Conservation (phyloP, 2,888 invertebrate genomes). For the Leuctra nigra region DNA sequence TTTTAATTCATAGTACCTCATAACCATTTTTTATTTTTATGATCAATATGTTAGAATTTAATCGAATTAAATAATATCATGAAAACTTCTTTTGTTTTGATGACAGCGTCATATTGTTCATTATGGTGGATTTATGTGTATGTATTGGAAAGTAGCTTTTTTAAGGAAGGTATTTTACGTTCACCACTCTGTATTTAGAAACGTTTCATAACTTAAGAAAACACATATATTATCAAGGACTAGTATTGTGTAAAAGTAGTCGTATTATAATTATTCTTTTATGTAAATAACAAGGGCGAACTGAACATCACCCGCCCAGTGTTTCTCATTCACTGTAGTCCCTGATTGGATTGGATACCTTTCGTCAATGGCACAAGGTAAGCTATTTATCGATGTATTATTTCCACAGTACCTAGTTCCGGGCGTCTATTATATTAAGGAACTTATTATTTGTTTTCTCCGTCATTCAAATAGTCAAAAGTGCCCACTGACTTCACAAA, state of each 20-base stretch:
- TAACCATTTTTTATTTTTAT: neutral
- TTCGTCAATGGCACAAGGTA: constrained; percentile 25
- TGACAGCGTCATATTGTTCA: constrained; percentile 57
- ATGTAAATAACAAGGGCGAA: constrained; percentile 1
- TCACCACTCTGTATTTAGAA: too few species aligned
- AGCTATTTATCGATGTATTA: constrained; percentile 1
- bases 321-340: constrained; percentile 17
- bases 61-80: constrained; percentile 3
- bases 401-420: too few species aligned
- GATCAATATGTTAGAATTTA: neutral
- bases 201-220: too few species aligned
- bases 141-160: constrained; percentile 25
- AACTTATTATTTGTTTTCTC: too few species aligned
- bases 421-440: too few species aligned
- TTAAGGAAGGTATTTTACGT: too few species aligned
- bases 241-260: too few species aligned
- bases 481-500: too few species aligned
- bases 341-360: too few species aligned
- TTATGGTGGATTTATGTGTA: constrained; percentile 51
- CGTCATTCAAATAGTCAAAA: too few species aligned
- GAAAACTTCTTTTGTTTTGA: constrained; percentile 35
- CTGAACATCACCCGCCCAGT: constrained; percentile 23
- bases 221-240: too few species aligned
- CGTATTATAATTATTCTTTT: too few species aligned
- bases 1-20: neutral